A percentile compares a stretch with the other conserved stretches of the same genome.
Conservation (phyloP, 1,140 invertebrate genomes). For the Amyelois transitella region DNA sequence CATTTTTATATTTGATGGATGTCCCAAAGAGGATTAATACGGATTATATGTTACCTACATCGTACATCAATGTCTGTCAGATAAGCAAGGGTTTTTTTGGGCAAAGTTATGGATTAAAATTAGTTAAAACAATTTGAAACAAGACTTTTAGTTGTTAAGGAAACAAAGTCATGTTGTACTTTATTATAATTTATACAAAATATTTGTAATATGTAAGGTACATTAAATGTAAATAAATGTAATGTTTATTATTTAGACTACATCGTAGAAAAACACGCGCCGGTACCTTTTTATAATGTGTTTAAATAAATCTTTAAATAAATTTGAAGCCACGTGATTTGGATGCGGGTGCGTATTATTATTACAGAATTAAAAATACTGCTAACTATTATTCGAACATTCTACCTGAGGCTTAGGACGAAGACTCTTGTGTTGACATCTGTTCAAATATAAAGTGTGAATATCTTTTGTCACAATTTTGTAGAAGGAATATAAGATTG, state of each 20-base stretch:
- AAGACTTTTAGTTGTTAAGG: no score
- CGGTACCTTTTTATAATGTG: not conserved
- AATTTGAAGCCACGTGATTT: not conserved
- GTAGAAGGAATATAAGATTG: not conserved
- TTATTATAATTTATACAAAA: no score
- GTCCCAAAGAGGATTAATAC: not conserved
- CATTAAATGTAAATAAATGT: no score
- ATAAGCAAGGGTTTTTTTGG: not conserved
- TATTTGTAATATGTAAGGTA: no score
- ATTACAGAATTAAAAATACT: no score
- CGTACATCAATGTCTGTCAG: not conserved
- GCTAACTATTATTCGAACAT: not conserved
- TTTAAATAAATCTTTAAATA: not conserved
- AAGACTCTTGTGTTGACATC: not conserved
- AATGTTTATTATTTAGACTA: no score
- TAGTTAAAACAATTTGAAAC: not conserved
- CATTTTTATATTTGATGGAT: not conserved
- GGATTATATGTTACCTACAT: not conserved
- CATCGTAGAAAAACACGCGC: no score
- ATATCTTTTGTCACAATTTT: not conserved
- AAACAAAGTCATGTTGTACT: no score
- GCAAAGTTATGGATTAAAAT: not conserved
- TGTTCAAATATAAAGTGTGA: not conserved
- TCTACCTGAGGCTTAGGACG: not conserved
- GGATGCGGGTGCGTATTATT: not conserved